phyloP scores from a whole-genome alignment of 1,140 invertebrate genomes.

The Pseudomyrmex sp. region DNA sequence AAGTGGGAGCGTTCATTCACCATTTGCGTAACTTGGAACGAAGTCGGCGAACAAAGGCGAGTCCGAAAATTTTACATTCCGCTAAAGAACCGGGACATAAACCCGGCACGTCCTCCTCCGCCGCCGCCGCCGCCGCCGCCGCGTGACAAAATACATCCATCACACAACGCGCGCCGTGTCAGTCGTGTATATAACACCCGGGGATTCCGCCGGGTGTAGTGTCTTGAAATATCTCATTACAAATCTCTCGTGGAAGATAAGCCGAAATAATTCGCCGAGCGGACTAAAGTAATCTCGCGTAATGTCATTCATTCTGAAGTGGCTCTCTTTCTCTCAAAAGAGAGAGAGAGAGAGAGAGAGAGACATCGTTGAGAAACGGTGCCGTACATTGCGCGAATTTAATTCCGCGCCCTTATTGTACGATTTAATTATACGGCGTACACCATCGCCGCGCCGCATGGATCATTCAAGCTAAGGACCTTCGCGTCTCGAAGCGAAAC shows the following conservation, averaged over 20 bases:
- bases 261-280: slow-evolving; percentile 38
- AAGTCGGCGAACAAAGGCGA: background rate
- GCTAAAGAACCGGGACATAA: background rate
- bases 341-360: background rate
- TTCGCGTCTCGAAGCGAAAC: background rate
- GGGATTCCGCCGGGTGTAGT: background rate
- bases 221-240: slow-evolving; percentile 45
- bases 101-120: background rate
- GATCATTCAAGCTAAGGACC: slow-evolving; percentile 4
- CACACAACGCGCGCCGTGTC: background rate
- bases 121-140: no score
- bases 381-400: slow-evolving; percentile 41
- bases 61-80: background rate
- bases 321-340: slow-evolving; percentile 46
- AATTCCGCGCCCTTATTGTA: slow-evolving; percentile 48
- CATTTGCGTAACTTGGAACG: slow-evolving; percentile 27
- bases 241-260: slow-evolving; percentile 30
- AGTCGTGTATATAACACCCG: background rate
- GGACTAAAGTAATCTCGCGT: slow-evolving; percentile 49
- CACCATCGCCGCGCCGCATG: background rate
- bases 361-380: slow-evolving; percentile 22
- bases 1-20: slow-evolving; percentile 17
- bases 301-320: slow-evolving; percentile 50
- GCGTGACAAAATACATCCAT: slow-evolving; percentile 18
- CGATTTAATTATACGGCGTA: slow-evolving; percentile 46